phyloP scores from a whole-genome alignment of 2,113 vertebrate species.

The Penelope pileata region DNA sequence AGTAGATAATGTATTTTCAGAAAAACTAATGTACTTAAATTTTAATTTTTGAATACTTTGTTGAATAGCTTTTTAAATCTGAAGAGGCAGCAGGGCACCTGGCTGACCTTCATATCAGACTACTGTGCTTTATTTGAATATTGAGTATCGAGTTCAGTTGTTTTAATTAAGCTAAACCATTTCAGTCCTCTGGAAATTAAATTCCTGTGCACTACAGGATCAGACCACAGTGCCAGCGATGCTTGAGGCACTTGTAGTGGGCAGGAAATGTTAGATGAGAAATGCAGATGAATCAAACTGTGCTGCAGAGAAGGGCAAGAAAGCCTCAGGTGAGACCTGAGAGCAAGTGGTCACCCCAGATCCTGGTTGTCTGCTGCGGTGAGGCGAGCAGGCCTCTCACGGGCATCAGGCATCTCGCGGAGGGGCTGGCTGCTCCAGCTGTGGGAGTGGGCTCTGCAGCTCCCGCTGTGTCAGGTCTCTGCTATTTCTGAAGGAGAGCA shows the following conservation, averaged over 20 bases:
- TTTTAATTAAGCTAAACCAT: background rate
- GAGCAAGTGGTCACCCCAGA: background rate
- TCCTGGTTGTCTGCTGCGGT: fast-evolving
- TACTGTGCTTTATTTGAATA: background rate
- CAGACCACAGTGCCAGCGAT: background rate
- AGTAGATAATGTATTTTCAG: background rate
- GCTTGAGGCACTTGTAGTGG: conserved; percentile 6
- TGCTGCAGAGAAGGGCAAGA: background rate
- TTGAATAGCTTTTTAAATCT: conserved; percentile 4
- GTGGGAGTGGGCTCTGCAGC: background rate
- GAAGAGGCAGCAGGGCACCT: background rate
- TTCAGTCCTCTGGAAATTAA: conserved; percentile 17
- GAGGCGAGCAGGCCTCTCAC: background rate
- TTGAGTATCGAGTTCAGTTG: background rate
- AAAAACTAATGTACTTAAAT: background rate
- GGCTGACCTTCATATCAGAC: background rate
- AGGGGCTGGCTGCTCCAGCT: background rate
- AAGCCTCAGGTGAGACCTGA: background rate
- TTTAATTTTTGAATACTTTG: background rate
- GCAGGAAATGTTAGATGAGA: background rate
- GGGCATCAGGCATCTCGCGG: background rate
- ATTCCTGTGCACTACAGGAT: background rate
- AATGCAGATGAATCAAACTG: background rate
- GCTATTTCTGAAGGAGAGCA: background rate
- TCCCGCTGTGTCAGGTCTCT: background rate